Base-by-base conservation (phyloP, 2,888 invertebrate species). In the Agrochola circellaris region DNA sequence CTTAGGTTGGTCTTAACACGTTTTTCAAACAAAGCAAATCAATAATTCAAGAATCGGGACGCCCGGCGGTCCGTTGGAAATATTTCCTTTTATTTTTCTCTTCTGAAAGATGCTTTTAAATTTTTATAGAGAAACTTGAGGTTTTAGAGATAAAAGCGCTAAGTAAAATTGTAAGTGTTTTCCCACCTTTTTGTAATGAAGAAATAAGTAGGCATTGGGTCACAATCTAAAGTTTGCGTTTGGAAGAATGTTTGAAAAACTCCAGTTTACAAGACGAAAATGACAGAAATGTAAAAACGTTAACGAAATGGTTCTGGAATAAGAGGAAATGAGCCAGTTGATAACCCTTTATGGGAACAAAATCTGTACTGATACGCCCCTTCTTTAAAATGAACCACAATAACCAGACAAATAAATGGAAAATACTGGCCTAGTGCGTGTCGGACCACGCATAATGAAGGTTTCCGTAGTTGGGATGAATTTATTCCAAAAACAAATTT, bases 11-110 rank as follows among this genome's bases (percentile, higher is more conserved):
- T 87, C 85, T 80, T 85, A 80, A 85, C 82, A 79, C 84, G 81
- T 86, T 89, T 90, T 89, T 90, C 89, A 90, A 89, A 93, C 89
- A 90, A 92, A 92, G 90, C 90, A 90, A 92, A 93, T 93, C 92
- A 90, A 93, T 92, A 92, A 92, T 91, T 92, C 90, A 88, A 89
- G 91, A 88, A 82, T 82, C 82, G 87, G 73, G 77, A 87, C 75
- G 86, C 83, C 71, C 82, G 82, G 60, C 73, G 82, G 79, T 74
- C 80, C 68, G 79, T 54, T 79, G 68, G 67, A 85, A 87, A 87
- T 82, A 87, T 83, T 88, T 85, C 62, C 67, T 85, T 78, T 78
- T 84, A 88, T 83, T 87, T 88, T 89, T 81, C 83, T 81, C 77
- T 60, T 67, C 77, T 69, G 71, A 74, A 81, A 89, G 88, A 85